Conservation (phyloP, 1,140 invertebrate genomes). For the Drosophila prosaltans region DNA sequence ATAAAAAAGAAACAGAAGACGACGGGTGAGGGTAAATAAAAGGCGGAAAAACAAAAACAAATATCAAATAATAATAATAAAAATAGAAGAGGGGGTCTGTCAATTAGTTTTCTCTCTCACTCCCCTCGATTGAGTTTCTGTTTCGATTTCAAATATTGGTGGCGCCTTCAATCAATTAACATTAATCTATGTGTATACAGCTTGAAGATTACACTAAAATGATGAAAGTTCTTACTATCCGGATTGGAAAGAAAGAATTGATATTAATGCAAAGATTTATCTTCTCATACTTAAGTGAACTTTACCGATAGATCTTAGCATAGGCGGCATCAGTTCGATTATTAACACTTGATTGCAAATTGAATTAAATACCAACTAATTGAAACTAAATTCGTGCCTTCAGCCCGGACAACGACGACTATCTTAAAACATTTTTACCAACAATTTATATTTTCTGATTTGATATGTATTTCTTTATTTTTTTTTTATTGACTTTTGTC, state of each 20-base stretch:
- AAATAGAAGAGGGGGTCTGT: constrained; percentile 3
- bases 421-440: constrained; percentile 32
- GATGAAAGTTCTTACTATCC: constrained; percentile 5
- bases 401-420: neutral
- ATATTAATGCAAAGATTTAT: no score
- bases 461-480: neutral
- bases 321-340: constrained; percentile 39
- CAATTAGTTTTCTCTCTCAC: constrained; percentile 5
- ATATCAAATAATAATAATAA: constrained; percentile 7
- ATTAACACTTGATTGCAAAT: constrained; percentile 62
- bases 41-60: constrained; percentile 8
- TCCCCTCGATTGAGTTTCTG: neutral
- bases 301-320: constrained; percentile 33
- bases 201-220: constrained; percentile 9
- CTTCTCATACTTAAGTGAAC: constrained; percentile 42
- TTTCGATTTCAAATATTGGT: neutral
- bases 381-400: constrained; percentile 57
- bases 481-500: constrained; percentile 23
- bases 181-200: neutral
- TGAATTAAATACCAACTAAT: constrained; percentile 78
- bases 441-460: constrained; percentile 4
- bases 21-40: neutral
- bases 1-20: neutral
- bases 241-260: neutral
- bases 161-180: constrained; percentile 19